Base-by-base conservation (phyloP, 2,888 invertebrate genomes). In the Aphrophora alni region DNA sequence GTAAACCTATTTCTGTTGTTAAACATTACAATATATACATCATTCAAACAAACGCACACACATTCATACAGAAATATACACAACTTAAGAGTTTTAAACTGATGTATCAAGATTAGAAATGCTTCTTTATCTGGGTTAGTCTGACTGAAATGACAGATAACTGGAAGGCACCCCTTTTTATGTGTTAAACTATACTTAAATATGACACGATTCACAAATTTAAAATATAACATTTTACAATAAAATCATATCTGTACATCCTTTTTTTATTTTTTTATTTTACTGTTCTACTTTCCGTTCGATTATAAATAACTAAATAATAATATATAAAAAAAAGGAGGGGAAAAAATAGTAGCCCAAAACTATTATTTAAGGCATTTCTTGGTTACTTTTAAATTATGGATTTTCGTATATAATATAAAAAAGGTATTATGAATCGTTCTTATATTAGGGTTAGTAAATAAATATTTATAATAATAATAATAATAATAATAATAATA, bases 201-300 rank as follows among this genome's bases (percentile, higher is more conserved):
- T 82, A 83, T 83, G 82, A 83, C 82, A 83, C 82, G 80, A 78
- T 78, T 82, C 81, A 80, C 75, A 83, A 25, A 75, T 81, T 81
- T 38, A 73, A 68, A 73, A 76, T 73, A 73, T 80, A 73, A 77
- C 51, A 77, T 72, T 80, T 80, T 68, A 72, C 73, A 81, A 78
- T 82, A 82, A 80, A 82, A 59, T 44, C 44, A 83, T 80, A 83
- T 82, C 82, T 82, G 83, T 83, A 83, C 83, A 83, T 80, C 83
- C 76, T 76, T 74, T n/a, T n/a, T n/a, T n/a, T n/a, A n/a, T n/a
- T n/a, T n/a, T n/a, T n/a, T n/a, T n/a, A n/a, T n/a, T n/a, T 76
- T 81, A 80, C 76, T 74, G 68, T 38, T 69, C 78, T 80, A 59
- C 21, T 1, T 4, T 59, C 59, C 21, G 5, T 21, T 21, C 59